A percentile compares a stretch with the other conserved stretches of the same genome.
Evolutionary conservation across 1,140 invertebrate genomes (phyloP).

Genomic region (Tribolium madens): DNA sequence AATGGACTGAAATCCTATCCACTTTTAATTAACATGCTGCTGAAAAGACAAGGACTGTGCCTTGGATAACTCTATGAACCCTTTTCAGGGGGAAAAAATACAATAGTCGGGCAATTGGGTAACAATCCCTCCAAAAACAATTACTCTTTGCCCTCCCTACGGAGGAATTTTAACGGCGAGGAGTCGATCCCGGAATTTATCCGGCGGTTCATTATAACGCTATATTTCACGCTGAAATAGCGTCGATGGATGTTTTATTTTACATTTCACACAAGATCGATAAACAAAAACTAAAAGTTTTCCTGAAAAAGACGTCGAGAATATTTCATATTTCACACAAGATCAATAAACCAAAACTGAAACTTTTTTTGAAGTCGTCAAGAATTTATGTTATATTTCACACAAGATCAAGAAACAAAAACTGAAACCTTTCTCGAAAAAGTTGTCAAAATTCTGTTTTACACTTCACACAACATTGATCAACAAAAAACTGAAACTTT

Average conservation of each 20-base stretch:
- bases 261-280: background rate
- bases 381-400: too few relatives aligned
- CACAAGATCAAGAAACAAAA: too few relatives aligned
- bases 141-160: slow-evolving; percentile 30
- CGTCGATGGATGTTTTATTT: slow-evolving; percentile 19
- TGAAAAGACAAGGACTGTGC: slow-evolving; percentile 1
- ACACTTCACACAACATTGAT: too few relatives aligned
- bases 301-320: background rate
- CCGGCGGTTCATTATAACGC: slow-evolving; percentile 26
- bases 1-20: slow-evolving; percentile 25
- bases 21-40: slow-evolving; percentile 33
- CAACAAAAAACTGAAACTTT: too few relatives aligned
- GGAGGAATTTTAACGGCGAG: slow-evolving; percentile 31
- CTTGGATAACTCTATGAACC: slow-evolving; percentile 14
- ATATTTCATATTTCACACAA: too few relatives aligned
- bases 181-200: background rate
- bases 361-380: too few relatives aligned
- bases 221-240: background rate
- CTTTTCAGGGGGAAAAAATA: too few relatives aligned
- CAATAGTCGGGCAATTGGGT: background rate
- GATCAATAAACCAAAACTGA: too few relatives aligned
- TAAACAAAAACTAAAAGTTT: background rate
- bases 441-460: too few relatives aligned
- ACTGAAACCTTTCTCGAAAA: too few relatives aligned
- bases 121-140: slow-evolving; percentile 32